Evolutionary conservation across 1,140 invertebrate species (phyloP), one percentile per base, ranked within the genome.

Genomic region (Ceratosolen fusciceps): DNA sequence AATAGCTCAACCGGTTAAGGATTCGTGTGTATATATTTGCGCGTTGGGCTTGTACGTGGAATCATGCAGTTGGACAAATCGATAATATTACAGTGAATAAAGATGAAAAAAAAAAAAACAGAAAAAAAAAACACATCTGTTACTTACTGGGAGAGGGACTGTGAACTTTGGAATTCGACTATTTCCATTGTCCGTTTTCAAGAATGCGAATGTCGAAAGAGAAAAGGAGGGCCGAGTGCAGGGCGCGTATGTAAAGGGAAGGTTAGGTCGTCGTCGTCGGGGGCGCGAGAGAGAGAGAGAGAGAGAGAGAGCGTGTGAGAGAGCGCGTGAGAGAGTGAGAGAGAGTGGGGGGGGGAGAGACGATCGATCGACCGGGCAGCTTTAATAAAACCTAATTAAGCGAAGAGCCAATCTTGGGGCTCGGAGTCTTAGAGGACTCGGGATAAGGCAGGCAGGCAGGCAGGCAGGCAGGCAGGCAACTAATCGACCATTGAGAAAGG

Each of bases 321-420:
- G n/a, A n/a, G n/a, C n/a, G n/a, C n/a, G n/a, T n/a, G n/a, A n/a
- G n/a, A n/a, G n/a, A n/a, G n/a, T n/a, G n/a, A n/a, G n/a, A n/a
- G n/a, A 16, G 19, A 54, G 21, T 54, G 52, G 21, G 21, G 21
- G 21, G 52, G 26, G 54, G 54, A 24, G 3, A 12, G 24, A 56
- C 26, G 5, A 26, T 56, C 54, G 49, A 52, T 52, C 19, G 54
- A 12, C 12, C 3, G 21, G 12, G 54, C 54, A 14, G 54, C 54
- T 56, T 56, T 56, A 56, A 56, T 56, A 56, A 56, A 56, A 56
- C 54, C 24, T 56, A 56, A 56, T 56, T 56, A 56, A 56, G 12
- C 54, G 24, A 56, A 24, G 54, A 56, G 54, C n/a, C 54, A 56
- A 56, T 26, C 26, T 56, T 12, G 12, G 3, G n/a, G 3, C 26